Evolutionary conservation across 1,140 invertebrate genomes (phyloP), one percentile per base, ranked within the genome.

Genomic region (Ericerus pela): DNA sequence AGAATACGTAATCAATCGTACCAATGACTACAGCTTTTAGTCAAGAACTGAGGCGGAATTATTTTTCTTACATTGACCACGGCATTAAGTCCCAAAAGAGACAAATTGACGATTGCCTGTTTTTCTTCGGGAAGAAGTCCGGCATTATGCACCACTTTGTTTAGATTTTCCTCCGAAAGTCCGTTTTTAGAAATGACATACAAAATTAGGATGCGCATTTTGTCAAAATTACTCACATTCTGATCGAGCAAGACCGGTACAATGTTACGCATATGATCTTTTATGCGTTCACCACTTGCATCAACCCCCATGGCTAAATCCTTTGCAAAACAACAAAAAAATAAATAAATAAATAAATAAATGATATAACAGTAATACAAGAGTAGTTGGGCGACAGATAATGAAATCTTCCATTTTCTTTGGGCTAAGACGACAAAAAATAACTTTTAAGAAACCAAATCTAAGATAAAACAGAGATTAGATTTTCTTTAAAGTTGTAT

Each of bases 171-270:
- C 63, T 99, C 95, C 0, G 91, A 86, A 60, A 99, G 96, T 53
- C 94, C 96, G 72, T 98, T 99, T 73, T 98, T 99, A 20, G 91
- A 89, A 65, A 99, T 82, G 56, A 98, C 92, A 70, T 99, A 99
- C n/a, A 99, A 76, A 1, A 96, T 81, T 64, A 99, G 98, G 47
- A 99, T 95, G 18, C 96, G 82, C 69, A 99, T 88, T 73, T 99
- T 99, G 69, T 99, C 96, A 64, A 88, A 85, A 62, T 84, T 89
- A 29, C 83, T 78, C 12, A 96, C 86, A 28, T 79, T 80, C 68
- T 88, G 78, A 70, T 99, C 96, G 2, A 99, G 73, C 18, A 99
- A 75, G 60, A 99, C 89, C 1, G 96, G 96, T 1, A 98, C 96
- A 70, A 99, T 98, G 68, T 95, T 94, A 56, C 92, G 80, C 95